A percentile compares a stretch with the other conserved stretches of the same genome.
Evolutionary conservation across 2,888 invertebrate species (phyloP).

Genomic region (Clistopyga incitator): DNA sequence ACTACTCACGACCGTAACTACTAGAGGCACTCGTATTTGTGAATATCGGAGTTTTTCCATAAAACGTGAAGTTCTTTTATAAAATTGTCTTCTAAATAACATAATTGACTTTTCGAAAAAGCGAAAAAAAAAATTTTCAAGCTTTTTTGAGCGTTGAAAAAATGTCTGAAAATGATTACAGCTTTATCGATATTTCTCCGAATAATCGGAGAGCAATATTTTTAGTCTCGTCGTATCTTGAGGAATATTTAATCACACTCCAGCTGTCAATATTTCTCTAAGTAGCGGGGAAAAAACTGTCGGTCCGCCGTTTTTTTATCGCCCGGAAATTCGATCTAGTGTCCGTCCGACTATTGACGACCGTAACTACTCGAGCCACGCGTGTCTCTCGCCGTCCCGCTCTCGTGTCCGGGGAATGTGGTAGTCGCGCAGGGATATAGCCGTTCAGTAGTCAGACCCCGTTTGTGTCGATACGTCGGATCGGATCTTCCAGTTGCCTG

Average conservation of each 20-base stretch:
- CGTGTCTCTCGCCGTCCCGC: neutral
- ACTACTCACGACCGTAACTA: constrained; percentile 33
- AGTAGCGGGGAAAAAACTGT: neutral
- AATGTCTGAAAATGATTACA: too few species aligned
- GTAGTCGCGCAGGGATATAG: neutral
- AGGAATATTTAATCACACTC: neutral
- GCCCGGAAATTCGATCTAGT: constrained; percentile 10
- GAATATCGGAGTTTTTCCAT: too few species aligned
- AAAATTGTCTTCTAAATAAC: too few species aligned
- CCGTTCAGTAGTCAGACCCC: neutral
- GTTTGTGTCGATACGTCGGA: constrained; percentile 18
- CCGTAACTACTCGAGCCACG: constrained; percentile 33
- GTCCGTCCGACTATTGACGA: constrained; percentile 25
- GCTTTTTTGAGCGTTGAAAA: too few species aligned
- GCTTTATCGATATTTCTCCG: too few species aligned
- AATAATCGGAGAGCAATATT: too few species aligned
- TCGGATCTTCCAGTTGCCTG: constrained; percentile 35
- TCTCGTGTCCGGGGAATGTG: neutral
- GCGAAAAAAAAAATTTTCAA: too few species aligned
- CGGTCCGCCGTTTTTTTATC: neutral
- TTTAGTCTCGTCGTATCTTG: too few species aligned
- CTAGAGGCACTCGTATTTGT: constrained; percentile 14
- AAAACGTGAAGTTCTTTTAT: too few species aligned
- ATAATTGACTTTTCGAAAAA: too few species aligned
- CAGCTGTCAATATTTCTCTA: neutral